These are phyloP conservation scores for Rapana venosa DNA, from an alignment of 2,888 invertebrate genomes.

Conservation along the genomic window DNA sequence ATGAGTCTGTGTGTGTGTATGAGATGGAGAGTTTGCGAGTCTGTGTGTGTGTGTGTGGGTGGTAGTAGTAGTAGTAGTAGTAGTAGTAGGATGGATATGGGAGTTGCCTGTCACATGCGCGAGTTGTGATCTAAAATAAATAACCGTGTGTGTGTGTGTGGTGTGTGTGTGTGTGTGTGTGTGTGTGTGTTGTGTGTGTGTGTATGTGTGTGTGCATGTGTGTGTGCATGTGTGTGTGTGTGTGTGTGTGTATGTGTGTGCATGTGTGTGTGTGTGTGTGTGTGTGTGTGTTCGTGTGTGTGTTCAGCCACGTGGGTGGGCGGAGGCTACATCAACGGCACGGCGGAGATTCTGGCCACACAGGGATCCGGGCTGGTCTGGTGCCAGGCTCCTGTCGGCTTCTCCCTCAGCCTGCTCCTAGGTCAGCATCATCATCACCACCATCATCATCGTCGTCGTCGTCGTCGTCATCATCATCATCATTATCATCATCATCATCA, in stretches of 20 bases:
- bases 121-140: no score
- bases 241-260: not conserved
- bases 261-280: not conserved
- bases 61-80: no score
- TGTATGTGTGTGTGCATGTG: not conserved
- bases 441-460: no score
- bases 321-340: slow-evolving; percentile 99
- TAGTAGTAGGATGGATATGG: no score
- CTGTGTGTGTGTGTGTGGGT: not conserved
- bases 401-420: slow-evolving; percentile 94
- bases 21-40: not conserved
- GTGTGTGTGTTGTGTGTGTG: not conserved
- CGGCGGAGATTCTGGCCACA: slow-evolving; percentile 96
- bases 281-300: not conserved
- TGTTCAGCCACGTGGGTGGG: slow-evolving; percentile 97
- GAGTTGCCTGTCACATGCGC: no score
- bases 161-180: not conserved
- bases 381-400: slow-evolving; percentile 99
- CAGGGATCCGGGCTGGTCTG: slow-evolving; percentile 86
- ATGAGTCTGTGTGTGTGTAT: not conserved
- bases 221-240: not conserved
- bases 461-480: no score
- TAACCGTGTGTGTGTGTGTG: not conserved
- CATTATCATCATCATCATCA: no score
- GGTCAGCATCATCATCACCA: no score